Percentiles rank a stretch among this genome's conserved stretches.
Evolutionary conservation across 2,113 vertebrate genomes (phyloP).

Genomic region (Sprattus sprattus): DNA sequence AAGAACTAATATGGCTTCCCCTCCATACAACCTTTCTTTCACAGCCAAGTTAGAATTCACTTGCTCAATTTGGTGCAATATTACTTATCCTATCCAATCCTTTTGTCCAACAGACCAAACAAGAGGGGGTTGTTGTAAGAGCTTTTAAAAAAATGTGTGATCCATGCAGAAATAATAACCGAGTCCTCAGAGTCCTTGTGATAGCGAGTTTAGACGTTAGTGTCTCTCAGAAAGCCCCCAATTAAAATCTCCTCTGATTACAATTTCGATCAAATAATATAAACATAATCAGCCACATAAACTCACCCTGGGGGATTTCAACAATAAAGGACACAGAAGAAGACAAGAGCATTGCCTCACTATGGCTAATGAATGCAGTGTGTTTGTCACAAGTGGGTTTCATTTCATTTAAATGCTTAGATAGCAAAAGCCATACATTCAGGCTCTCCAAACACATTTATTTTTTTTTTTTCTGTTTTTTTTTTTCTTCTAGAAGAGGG

Average conservation of each 20-base stretch:
- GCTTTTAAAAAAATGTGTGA: not conserved
- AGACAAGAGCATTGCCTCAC: conserved; percentile 14
- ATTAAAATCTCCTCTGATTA: conserved; percentile 1
- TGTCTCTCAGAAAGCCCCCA: not conserved
- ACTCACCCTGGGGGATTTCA: not conserved
- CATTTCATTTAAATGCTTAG: conserved; percentile 41
- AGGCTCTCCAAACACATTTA: not conserved
- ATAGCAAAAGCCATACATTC: conserved; percentile 47
- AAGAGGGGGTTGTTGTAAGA: not conserved
- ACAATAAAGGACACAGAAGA: not conserved
- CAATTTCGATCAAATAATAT: not conserved
- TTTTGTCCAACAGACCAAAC: not conserved
- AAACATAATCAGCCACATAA: conserved; percentile 20
- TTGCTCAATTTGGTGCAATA: not conserved
- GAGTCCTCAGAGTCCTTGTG: not conserved
- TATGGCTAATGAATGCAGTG: conserved; percentile 44
- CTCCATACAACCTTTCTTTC: not conserved
- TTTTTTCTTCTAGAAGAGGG: conserved; percentile 33
- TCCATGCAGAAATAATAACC: not conserved
- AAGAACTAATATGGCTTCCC: not conserved
- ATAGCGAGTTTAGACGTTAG: not conserved
- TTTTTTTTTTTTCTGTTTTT: not conserved
- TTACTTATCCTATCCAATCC: not conserved
- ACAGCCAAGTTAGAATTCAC: not conserved
- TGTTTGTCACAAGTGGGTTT: conserved; percentile 39